These are phyloP conservation scores for Lucinisca nassula DNA, from an alignment of 2,888 invertebrate species.

Conservation along the genomic window DNA sequence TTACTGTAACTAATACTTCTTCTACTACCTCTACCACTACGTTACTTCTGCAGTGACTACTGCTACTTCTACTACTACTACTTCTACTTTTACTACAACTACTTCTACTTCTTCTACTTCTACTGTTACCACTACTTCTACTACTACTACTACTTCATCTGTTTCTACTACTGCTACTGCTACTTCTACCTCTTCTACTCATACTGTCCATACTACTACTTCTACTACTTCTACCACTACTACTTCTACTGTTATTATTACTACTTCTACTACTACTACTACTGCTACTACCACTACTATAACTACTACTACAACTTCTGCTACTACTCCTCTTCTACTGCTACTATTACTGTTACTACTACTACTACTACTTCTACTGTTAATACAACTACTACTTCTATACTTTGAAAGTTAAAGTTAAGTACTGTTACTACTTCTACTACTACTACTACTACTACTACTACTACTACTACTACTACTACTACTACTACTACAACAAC, in stretches of 20 bases:
- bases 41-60: background rate
- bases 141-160: too few relatives aligned
- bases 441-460: background rate
- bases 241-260: too few relatives aligned
- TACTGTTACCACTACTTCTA: background rate
- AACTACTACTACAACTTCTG: too few relatives aligned
- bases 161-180: too few relatives aligned
- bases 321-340: too few relatives aligned
- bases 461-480: conserved; percentile 10
- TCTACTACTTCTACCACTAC: too few relatives aligned
- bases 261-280: too few relatives aligned
- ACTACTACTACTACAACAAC: background rate
- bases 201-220: background rate
- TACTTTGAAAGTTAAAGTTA: too few relatives aligned
- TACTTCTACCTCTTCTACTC: too few relatives aligned
- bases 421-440: background rate
- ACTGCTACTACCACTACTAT: conserved; percentile 9
- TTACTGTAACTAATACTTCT: too few relatives aligned
- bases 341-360: background rate
- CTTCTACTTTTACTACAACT: conserved; percentile 34
- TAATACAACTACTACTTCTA: too few relatives aligned
- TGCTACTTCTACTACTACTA: conserved; percentile 35
- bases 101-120: conserved; percentile 30
- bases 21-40: background rate
- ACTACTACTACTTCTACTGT: conserved; percentile 11